These are phyloP conservation scores for Gryllus longicercus DNA, from an alignment of 2,888 invertebrate species.

Conservation along the genomic window DNA sequence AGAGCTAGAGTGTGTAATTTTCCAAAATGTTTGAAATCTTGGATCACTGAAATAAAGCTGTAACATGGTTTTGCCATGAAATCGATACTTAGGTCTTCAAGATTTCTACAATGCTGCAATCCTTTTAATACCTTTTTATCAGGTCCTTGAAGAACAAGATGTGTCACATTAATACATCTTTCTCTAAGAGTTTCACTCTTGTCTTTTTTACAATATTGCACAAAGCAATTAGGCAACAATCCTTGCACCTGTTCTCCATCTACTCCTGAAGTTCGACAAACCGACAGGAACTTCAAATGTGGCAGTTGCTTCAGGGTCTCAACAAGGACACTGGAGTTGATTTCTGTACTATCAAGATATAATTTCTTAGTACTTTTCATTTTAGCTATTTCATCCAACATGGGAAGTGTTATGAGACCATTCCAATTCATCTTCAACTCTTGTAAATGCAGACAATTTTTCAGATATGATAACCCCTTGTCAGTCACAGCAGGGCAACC, in stretches of 20 bases:
- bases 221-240: background rate
- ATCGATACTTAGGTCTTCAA: background rate
- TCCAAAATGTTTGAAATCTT: background rate
- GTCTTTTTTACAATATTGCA: background rate
- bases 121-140: background rate
- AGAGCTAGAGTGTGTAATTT: background rate
- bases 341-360: background rate
- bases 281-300: background rate
- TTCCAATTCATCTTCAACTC: background rate
- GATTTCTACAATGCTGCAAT: background rate
- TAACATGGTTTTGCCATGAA: background rate
- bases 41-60: background rate
- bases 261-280: background rate
- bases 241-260: background rate
- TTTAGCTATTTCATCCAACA: background rate
- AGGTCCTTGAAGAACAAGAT: background rate
- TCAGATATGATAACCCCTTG: background rate
- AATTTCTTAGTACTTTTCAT: background rate
- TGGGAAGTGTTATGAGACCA: background rate
- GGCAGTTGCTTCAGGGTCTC: background rate
- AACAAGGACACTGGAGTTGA: background rate
- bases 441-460: conserved; percentile 5
- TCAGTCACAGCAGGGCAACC: background rate
- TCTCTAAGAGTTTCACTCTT: background rate
- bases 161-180: background rate